Percentiles rank a stretch among this genome's conserved stretches.
These are phyloP conservation scores for Cordilura impudica DNA, from an alignment of 2,888 invertebrate species.

Conservation along the genomic window DNA sequence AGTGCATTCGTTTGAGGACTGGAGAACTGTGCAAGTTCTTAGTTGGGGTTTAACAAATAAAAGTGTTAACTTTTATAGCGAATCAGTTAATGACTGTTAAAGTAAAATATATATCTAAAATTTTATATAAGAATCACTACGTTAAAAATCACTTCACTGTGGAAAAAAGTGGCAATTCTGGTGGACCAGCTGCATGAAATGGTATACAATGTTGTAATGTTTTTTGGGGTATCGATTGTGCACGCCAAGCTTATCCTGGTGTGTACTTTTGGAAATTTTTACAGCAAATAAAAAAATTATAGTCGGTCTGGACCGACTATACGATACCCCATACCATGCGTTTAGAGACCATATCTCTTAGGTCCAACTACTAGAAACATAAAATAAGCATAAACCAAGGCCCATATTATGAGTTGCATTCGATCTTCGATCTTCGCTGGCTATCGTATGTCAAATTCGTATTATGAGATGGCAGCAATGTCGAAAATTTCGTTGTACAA, in stretches of 20 bases:
- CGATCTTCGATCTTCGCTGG: too few species aligned
- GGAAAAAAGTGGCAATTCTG: slow-evolving; percentile 69
- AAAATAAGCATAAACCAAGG: too few species aligned
- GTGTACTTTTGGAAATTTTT: too few species aligned
- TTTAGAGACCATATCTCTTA: too few species aligned
- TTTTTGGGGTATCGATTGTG: slow-evolving; percentile 77
- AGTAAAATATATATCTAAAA: background rate
- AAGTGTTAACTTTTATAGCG: background rate
- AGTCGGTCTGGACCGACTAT: too few species aligned
- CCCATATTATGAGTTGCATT: too few species aligned
- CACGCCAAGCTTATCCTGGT: slow-evolving; percentile 83
- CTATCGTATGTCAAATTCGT: too few species aligned
- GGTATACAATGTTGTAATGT: slow-evolving; percentile 81
- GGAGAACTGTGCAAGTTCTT: slow-evolving; percentile 66
- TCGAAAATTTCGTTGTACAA: too few species aligned
- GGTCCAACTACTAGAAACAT: too few species aligned
- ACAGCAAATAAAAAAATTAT: too few species aligned
- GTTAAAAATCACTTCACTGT: background rate
- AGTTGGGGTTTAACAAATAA: slow-evolving; percentile 71
- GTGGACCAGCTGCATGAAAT: slow-evolving; percentile 67
- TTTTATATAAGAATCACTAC: slow-evolving; percentile 5
- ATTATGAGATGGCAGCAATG: too few species aligned
- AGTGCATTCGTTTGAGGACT: slow-evolving; percentile 67
- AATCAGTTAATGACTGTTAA: background rate
- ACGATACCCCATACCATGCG: too few species aligned